Evolutionary conservation across 1,140 invertebrate genomes (phyloP), one percentile per base, ranked within the genome.

Genomic region (Pygmarrhopalites habei): DNA sequence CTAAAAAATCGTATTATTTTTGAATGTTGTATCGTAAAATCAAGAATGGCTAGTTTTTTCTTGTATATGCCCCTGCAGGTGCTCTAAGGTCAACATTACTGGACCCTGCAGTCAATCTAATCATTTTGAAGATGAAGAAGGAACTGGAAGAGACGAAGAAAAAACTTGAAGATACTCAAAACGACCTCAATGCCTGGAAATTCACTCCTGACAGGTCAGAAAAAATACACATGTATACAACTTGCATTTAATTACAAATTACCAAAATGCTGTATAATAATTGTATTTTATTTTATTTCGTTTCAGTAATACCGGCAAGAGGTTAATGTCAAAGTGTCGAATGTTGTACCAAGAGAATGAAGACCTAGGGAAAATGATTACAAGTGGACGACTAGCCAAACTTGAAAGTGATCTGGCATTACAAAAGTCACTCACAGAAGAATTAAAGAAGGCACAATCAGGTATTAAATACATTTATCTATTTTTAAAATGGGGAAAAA

Each of bases 321-420:
- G 94, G 66, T 79, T 99, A 61, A 98, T 99, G 94, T 92, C 94
- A 4, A 97, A 96, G 77, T 98, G 95, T 74, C 82, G 92, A 64
- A 79, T 95, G 66, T 79, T 99, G n/a, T 89, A 97, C 74, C 92
- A 96, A 76, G 95, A 99, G 78, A 99, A 99, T 78, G 95, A 98
- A 78, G 95, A 98, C 75, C 79, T 99, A 15, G 95, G 95, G 21
- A 89, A 92, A 75, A 90, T 95, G 82, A 95, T 95, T 47, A 89
- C 91, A 5, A 95, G 92, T 70, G 95, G 95, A 3, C 80, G 92
- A 70, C 85, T 96, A 73, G 93, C 95, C 32, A 96, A 97, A 78
- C 79, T 98, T 29, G 95, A 98, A 79, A 90, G 90, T 63, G 94
- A 98, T 77, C 79, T 98, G 61, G 92, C 93, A 2, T 79, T 98